These are phyloP conservation scores for Malthinus flaveolus DNA, from an alignment of 2,888 invertebrate species.

Conservation along the genomic window DNA sequence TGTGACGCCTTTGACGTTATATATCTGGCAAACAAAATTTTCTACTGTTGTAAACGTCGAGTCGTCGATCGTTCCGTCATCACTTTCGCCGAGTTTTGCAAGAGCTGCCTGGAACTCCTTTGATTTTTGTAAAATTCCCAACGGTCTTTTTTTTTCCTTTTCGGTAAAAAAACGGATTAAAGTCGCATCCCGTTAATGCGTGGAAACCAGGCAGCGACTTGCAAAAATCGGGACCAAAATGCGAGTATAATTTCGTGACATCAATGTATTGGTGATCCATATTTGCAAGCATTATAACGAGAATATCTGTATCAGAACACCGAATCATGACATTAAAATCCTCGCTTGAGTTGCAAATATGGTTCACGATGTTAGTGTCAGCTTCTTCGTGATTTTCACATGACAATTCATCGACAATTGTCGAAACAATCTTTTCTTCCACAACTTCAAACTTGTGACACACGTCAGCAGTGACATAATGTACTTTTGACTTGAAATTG, in stretches of 20 bases:
- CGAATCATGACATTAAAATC: slow-evolving; percentile 36
- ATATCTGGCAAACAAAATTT: too few species aligned
- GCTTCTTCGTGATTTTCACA: slow-evolving; percentile 40
- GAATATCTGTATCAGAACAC: slow-evolving; percentile 37
- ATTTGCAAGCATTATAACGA: slow-evolving; percentile 37
- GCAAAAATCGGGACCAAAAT: slow-evolving; percentile 7
- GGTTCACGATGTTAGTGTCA: slow-evolving; percentile 39
- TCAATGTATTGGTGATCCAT: slow-evolving; percentile 20
- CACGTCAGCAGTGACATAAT: slow-evolving; percentile 27
- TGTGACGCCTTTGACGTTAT: too few species aligned
- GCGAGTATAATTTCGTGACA: not conserved
- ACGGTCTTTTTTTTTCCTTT: slow-evolving; percentile 7
- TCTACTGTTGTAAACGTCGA: too few species aligned
- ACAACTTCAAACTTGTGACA: slow-evolving; percentile 26
- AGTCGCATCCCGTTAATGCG: slow-evolving; percentile 16
- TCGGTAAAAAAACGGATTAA: slow-evolving; percentile 4
- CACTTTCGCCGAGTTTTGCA: not conserved
- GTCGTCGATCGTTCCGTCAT: too few species aligned
- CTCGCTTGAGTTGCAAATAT: slow-evolving; percentile 17
- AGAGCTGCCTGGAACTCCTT: slow-evolving; percentile 2
- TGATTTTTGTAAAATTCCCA: not conserved
- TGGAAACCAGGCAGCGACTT: slow-evolving; percentile 9
- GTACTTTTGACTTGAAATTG: too few species aligned
- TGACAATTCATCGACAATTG: slow-evolving; percentile 15
- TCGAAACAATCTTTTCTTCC: slow-evolving; percentile 1